Percentiles rank a stretch among this genome's conserved stretches.
These are phyloP conservation scores for Nomada fucata DNA, from an alignment of 2,888 invertebrate genomes.

Conservation along the genomic window DNA sequence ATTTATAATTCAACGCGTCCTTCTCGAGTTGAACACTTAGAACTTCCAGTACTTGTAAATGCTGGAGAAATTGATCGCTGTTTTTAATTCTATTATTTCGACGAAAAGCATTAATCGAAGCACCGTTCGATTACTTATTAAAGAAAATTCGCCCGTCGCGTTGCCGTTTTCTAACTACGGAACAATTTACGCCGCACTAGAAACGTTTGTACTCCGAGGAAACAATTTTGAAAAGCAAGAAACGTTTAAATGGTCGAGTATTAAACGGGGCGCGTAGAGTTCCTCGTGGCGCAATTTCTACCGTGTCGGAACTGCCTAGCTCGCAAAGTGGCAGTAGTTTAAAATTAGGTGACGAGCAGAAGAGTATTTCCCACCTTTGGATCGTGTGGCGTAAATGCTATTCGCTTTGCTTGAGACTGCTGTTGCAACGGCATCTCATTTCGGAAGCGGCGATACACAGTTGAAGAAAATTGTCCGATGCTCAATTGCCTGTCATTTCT, in stretches of 20 bases:
- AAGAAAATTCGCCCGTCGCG: too few species aligned
- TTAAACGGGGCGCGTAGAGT: conserved; percentile 27
- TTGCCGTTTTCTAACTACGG: too few species aligned
- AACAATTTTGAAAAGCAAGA: conserved; percentile 13
- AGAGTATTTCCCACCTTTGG: conserved; percentile 12
- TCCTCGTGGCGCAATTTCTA: conserved; percentile 2
- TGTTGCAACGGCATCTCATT: conserved; percentile 7
- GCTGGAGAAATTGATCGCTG: too few species aligned
- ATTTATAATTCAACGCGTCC: too few species aligned
- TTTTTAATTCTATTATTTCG: too few species aligned
- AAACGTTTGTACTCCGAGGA: too few species aligned
- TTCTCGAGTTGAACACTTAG: too few species aligned
- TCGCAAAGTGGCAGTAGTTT: conserved; percentile 46
- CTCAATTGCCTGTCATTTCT: conserved; percentile 51
- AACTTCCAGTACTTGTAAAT: too few species aligned
- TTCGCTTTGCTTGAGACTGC: conserved; percentile 8
- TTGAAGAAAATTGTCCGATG: conserved; percentile 40
- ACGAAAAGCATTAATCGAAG: too few species aligned
- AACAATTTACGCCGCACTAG: too few species aligned
- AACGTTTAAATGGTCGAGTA: conserved; percentile 33
- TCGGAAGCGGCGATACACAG: conserved; percentile 22
- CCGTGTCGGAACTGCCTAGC: conserved; percentile 1
- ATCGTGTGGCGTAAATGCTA: conserved; percentile 16
- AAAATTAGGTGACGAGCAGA: conserved; percentile 46
- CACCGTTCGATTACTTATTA: too few species aligned